Percentiles rank a stretch among this genome's conserved stretches.
Evolutionary conservation across 2,113 vertebrate species (phyloP).

Genomic region (Nesoenas mayeri): DNA sequence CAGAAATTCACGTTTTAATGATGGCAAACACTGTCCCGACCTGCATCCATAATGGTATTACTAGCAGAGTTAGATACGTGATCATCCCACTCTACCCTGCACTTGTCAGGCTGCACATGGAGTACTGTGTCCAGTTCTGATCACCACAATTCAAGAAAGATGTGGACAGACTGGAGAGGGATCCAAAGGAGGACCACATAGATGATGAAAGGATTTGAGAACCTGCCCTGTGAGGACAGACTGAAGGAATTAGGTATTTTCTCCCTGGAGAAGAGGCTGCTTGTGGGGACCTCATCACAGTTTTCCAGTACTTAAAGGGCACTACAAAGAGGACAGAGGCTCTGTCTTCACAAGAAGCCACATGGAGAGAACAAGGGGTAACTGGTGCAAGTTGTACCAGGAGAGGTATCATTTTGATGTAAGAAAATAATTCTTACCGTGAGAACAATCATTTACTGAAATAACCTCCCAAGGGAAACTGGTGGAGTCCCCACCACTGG

Average conservation of each 20-base stretch:
- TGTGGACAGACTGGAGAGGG: no score
- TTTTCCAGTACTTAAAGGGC: not conserved
- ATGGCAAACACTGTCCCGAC: not conserved
- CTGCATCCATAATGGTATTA: not conserved
- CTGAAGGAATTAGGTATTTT: not conserved
- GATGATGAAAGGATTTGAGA: no score
- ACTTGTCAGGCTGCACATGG: not conserved
- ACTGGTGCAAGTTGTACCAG: not conserved
- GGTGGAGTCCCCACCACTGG: not conserved
- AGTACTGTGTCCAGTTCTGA: no score
- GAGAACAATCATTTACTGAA: not conserved
- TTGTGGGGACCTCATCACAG: not conserved
- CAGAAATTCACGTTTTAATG: no score
- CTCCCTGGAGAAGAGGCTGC: not conserved
- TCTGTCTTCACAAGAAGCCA: not conserved
- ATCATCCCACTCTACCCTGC: not conserved
- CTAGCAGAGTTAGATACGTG: not conserved
- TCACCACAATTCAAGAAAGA: no score
- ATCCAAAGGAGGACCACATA: no score
- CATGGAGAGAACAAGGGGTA: not conserved
- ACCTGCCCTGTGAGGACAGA: no score
- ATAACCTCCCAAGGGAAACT: not conserved
- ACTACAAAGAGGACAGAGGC: not conserved
- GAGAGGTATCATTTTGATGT: not conserved
- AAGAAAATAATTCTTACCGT: not conserved